Conservation (phyloP, 35 echinoderm and acorn worm species). For the Apostichopus japonicus region DNA sequence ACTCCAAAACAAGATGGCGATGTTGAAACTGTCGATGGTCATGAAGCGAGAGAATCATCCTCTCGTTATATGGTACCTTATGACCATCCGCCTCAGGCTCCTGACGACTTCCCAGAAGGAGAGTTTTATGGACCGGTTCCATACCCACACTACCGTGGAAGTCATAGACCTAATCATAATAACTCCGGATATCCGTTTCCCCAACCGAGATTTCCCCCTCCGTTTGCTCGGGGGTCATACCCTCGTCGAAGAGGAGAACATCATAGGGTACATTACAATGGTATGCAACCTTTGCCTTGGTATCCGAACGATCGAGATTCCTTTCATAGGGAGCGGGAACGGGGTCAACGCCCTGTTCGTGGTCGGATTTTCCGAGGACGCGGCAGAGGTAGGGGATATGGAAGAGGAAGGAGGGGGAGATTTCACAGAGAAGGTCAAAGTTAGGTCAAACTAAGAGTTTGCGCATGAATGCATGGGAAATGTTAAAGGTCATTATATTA, state of each 20-base stretch:
- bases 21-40: not conserved
- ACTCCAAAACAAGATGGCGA: not conserved
- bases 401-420: constrained; percentile 16
- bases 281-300: not conserved
- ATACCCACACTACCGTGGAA: constrained; percentile 9
- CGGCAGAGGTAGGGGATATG: constrained; percentile 36
- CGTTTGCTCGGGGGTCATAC: not conserved
- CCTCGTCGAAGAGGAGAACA: constrained; percentile 6
- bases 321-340: not conserved
- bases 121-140: constrained; percentile 7
- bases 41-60: not conserved
- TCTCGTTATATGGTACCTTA: not conserved
- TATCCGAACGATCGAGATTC: constrained; percentile 20
- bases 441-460: not conserved
- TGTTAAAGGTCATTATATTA: too few relatives aligned
- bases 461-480: too few relatives aligned
- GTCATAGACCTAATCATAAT: constrained; percentile 24
- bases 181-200: constrained; percentile 40
- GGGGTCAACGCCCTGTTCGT: constrained; percentile 34
- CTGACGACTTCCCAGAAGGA: not conserved
- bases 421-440: not conserved
- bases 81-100: not conserved
- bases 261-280: not conserved
- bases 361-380: not conserved
- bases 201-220: constrained; percentile 9